phyloP scores from a whole-genome alignment of 2,797 vertebrate genomes.

The Mallotus villosus region DNA sequence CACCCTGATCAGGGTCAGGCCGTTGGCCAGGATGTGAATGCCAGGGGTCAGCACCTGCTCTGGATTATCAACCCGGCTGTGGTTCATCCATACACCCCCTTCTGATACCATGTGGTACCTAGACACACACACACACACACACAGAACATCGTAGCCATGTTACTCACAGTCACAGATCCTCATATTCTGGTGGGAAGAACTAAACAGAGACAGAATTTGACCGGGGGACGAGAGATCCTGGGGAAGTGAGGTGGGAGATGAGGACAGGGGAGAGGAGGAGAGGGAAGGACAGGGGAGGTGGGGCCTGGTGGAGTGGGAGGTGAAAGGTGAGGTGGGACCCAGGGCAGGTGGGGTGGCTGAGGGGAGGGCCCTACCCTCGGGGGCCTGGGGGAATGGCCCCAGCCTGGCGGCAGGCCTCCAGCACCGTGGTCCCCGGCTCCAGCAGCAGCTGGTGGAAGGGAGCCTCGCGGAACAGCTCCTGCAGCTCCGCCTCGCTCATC shows the following conservation, averaged over 20 bases:
- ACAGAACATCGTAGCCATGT: too few relatives aligned
- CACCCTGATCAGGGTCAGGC: slow-evolving; percentile 86
- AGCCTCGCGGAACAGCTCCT: slow-evolving; percentile 90
- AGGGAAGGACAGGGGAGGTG: too few relatives aligned
- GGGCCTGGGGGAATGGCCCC: slow-evolving; percentile 86
- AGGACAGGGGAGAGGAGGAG: not conserved
- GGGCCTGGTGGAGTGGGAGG: not conserved
- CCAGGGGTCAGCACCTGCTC: slow-evolving; percentile 86
- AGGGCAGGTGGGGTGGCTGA: not conserved
- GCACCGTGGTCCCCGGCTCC: slow-evolving; percentile 87
- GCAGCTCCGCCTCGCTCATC: slow-evolving; percentile 91
- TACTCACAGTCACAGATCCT: too few relatives aligned
- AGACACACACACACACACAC: slow-evolving; percentile 14
- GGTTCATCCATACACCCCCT: slow-evolving; percentile 92
- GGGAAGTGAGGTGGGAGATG: not conserved
- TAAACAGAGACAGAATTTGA: not conserved
- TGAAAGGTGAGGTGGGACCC: not conserved
- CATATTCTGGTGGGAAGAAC: not conserved
- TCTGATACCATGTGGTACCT: slow-evolving; percentile 88
- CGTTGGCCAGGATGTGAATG: slow-evolving; percentile 89
- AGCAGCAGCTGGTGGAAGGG: slow-evolving; percentile 87
- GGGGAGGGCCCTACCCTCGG: slow-evolving; percentile 75
- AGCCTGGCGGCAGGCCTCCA: slow-evolving; percentile 84
- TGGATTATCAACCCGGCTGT: slow-evolving; percentile 78
- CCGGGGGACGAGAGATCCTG: not conserved